phyloP scores from a whole-genome alignment of 2,888 invertebrate species.

The Limnephilus lunatus region DNA sequence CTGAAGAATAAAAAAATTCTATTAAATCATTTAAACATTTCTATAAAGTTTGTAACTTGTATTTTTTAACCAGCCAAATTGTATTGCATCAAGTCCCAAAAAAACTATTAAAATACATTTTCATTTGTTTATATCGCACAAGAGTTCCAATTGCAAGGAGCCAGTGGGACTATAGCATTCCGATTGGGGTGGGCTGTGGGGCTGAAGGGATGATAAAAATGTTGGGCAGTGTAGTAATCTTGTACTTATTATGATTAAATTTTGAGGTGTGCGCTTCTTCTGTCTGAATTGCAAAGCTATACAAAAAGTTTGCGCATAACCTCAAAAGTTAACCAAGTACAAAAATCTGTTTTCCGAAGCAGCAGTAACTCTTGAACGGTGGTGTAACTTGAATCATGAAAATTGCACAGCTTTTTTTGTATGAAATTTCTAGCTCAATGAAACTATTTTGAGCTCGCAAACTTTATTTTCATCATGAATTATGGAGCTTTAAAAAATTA shows the following conservation, averaged over 20 bases:
- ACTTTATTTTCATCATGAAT: not conserved
- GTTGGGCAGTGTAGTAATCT: not conserved
- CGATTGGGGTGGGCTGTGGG: not conserved
- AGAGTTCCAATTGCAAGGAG: not conserved
- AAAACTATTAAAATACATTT: not conserved
- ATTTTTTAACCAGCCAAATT: not conserved
- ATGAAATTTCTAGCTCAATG: not conserved
- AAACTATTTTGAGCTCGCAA: not conserved
- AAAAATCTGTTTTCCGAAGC: not conserved
- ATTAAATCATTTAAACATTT: conserved; percentile 17
- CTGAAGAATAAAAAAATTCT: not conserved
- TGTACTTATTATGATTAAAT: not conserved
- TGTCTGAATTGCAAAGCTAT: not conserved
- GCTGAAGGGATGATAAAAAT: not conserved
- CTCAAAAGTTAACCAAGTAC: not conserved
- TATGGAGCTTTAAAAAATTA: not conserved
- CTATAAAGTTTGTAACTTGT: no score
- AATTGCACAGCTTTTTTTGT: not conserved
- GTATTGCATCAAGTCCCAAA: not conserved
- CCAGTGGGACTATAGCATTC: not conserved
- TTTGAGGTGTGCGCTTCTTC: no score
- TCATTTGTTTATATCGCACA: not conserved
- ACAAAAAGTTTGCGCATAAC: not conserved
- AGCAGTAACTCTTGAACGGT: not conserved
- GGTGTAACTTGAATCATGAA: not conserved